phyloP scores from a whole-genome alignment of 2,113 vertebrate genomes.

The Zingel zingel region DNA sequence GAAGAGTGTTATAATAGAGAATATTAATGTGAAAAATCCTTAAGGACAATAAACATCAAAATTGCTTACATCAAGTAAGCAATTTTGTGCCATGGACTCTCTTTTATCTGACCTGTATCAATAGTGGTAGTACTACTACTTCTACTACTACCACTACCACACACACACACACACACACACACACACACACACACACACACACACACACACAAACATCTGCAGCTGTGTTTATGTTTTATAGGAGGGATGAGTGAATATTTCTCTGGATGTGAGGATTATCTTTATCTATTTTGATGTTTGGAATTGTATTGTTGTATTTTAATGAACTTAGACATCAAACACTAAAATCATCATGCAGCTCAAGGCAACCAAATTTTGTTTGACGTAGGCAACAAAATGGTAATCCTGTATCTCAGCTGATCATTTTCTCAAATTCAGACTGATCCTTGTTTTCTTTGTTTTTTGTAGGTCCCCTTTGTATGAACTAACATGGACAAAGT shows the following conservation, averaged over 20 bases:
- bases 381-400: neutral
- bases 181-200: neutral
- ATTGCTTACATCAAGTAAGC: conserved; percentile 43
- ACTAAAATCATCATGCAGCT: neutral
- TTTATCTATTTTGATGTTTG: neutral
- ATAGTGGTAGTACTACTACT: neutral
- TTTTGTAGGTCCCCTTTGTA: conserved; percentile 82
- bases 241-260: neutral
- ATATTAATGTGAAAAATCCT: conserved; percentile 42
- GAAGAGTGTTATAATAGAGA: conserved; percentile 28
- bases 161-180: neutral
- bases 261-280: neutral
- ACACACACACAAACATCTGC: neutral
- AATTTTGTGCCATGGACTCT: neutral
- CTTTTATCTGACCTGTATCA: neutral
- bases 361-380: neutral
- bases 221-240: neutral
- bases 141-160: no score
- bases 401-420: neutral
- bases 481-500: conserved; percentile 98
- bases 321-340: neutral
- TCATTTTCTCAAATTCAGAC: conserved; percentile 1
- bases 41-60: conserved; percentile 40
- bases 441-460: conserved; percentile 55
- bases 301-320: neutral